These are phyloP conservation scores for Caenorhabditis sp. DNA, from an alignment of 2,888 invertebrate species.

Conservation along the genomic window DNA sequence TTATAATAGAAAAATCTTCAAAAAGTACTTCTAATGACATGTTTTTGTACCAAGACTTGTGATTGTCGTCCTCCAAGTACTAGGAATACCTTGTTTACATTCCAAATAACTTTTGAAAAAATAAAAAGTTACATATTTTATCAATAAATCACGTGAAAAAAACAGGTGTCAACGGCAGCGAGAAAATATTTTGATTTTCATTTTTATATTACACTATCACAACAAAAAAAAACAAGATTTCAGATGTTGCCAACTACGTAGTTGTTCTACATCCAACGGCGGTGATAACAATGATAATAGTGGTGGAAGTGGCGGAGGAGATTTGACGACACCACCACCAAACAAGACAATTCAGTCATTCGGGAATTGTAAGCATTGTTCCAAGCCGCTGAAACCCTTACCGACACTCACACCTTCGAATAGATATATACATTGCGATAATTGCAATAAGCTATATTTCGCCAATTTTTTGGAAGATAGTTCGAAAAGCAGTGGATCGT, in stretches of 20 bases:
- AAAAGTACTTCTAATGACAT: too few relatives aligned
- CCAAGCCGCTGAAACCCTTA: constrained; percentile 59
- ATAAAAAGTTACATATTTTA: too few relatives aligned
- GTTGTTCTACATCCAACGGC: constrained; percentile 25
- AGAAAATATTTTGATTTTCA: too few relatives aligned
- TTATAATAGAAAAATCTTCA: too few relatives aligned
- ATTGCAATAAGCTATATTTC: constrained; percentile 62
- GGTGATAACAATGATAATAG: constrained; percentile 16
- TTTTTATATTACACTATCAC: not conserved
- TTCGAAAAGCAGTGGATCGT: constrained; percentile 16
- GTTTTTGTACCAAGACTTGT: too few relatives aligned
- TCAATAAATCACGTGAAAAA: too few relatives aligned
- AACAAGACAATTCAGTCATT: constrained; percentile 45
- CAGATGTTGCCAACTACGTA: constrained; percentile 25
- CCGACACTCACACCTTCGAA: constrained; percentile 57
- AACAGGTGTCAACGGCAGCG: too few relatives aligned
- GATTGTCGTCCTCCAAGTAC: too few relatives aligned
- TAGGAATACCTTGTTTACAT: too few relatives aligned
- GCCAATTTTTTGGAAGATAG: constrained; percentile 47
- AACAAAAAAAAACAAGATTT: constrained; percentile 1
- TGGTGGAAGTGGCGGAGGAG: constrained; percentile 26
- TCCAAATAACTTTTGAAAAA: too few relatives aligned
- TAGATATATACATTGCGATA: constrained; percentile 63
- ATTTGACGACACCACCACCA: constrained; percentile 47
- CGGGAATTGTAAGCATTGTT: constrained; percentile 61